Evolutionary conservation across 2,888 invertebrate species (phyloP).

Genomic region (Temnothorax ravouxi): DNA sequence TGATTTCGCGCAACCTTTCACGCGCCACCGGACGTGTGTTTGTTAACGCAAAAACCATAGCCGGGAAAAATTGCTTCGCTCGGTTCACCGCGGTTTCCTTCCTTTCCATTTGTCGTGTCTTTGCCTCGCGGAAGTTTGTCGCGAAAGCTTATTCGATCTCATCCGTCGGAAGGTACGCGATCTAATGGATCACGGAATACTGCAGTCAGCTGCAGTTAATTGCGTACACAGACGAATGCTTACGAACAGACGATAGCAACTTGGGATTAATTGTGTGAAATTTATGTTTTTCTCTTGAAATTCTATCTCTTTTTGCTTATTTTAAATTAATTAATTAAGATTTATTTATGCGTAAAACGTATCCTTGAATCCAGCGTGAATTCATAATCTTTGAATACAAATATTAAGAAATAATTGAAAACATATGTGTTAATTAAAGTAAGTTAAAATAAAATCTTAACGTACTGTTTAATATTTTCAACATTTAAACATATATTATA

Average conservation of each 20-base stretch:
- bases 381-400: neutral
- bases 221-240: conserved; percentile 14
- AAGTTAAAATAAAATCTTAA: neutral
- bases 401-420: neutral
- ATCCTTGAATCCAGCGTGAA: neutral
- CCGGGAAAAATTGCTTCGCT: conserved; percentile 33
- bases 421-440: neutral
- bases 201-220: conserved; percentile 39
- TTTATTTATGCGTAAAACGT: neutral
- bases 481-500: no score
- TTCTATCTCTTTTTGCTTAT: neutral
- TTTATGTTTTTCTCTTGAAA: neutral
- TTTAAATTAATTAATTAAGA: neutral
- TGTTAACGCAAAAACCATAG: conserved; percentile 38
- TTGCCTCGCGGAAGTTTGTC: conserved; percentile 17
- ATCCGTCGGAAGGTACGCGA: neutral
- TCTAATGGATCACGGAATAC: conserved; percentile 14
- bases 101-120: conserved; percentile 1
- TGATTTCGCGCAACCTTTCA: conserved; percentile 46
- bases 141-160: conserved; percentile 19
- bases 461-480: no score
- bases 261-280: conserved; percentile 32
- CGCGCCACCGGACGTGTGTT: conserved; percentile 31
- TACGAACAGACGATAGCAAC: neutral
- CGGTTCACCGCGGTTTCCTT: neutral